These are phyloP conservation scores for Cervus canadensis DNA, from an alignment of 2,113 vertebrate genomes.

Conservation along the genomic window DNA sequence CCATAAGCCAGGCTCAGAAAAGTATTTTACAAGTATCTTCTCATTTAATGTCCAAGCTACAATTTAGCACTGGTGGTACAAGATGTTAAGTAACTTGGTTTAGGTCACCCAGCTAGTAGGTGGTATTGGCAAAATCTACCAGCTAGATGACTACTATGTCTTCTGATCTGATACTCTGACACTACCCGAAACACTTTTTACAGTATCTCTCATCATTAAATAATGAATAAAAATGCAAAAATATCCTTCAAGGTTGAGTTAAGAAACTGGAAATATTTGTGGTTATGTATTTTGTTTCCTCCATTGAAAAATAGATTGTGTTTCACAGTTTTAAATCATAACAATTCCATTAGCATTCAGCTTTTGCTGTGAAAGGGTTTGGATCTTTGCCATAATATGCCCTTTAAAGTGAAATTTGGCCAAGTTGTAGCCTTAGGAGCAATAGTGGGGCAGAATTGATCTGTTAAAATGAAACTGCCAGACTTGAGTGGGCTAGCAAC, in stretches of 20 bases:
- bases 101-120: background rate
- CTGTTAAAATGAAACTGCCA: conserved; percentile 54
- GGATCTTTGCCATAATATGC: conserved; percentile 61
- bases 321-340: conserved; percentile 72
- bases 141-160: background rate
- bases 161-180: background rate
- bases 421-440: conserved; percentile 44
- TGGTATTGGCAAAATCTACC: background rate
- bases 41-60: background rate
- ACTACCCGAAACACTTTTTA: background rate
- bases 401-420: conserved; percentile 67
- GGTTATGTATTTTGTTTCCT: conserved; percentile 69
- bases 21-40: background rate
- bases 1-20: background rate
- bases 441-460: conserved; percentile 39
- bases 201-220: conserved; percentile 49
- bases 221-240: conserved; percentile 59
- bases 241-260: conserved; percentile 58
- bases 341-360: conserved; percentile 68
- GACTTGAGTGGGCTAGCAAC: conserved; percentile 53
- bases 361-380: conserved; percentile 61
- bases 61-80: background rate
- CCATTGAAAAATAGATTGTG: conserved; percentile 70
- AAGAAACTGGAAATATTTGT: conserved; percentile 68
- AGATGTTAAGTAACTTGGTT: background rate